Evolutionary conservation across 2,797 vertebrate species (phyloP).

Genomic region (Leptodactylus fallax): DNA sequence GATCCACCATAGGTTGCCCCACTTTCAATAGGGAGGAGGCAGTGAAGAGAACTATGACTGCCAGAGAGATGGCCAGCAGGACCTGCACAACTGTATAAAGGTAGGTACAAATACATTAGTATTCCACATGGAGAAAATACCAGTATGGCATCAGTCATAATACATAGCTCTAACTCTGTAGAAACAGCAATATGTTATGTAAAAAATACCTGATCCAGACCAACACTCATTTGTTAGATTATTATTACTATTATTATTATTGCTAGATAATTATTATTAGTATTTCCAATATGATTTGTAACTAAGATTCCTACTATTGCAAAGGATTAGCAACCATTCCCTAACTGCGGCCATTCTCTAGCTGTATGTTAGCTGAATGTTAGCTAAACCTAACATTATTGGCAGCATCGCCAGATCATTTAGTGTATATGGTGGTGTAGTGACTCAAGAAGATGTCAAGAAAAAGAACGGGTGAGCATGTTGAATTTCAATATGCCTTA

Average conservation of each 20-base stretch:
- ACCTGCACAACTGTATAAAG: conserved; percentile 38
- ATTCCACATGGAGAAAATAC: not conserved
- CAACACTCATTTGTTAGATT: not conserved
- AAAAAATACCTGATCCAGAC: not conserved
- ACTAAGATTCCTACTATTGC: not conserved
- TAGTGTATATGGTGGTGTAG: too few species aligned
- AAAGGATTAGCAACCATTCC: too few species aligned
- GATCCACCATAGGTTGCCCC: not conserved
- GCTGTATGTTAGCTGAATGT: too few species aligned
- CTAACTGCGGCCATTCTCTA: too few species aligned
- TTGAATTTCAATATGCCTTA: too few species aligned
- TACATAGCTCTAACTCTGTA: too few species aligned
- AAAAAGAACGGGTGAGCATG: too few species aligned
- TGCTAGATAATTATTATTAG: not conserved
- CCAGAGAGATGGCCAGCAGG: conserved; percentile 31
- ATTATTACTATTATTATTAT: not conserved
- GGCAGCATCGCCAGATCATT: too few species aligned
- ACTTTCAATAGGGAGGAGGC: conserved; percentile 1
- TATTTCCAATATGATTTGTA: not conserved
- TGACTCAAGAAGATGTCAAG: too few species aligned
- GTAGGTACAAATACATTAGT: not conserved
- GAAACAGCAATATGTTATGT: too few species aligned
- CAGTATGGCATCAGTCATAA: not conserved
- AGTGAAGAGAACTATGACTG: conserved; percentile 48
- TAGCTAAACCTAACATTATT: too few species aligned